These are phyloP conservation scores for Pelmatolapia mariae DNA, from an alignment of 2,113 vertebrate genomes.

Conservation along the genomic window DNA sequence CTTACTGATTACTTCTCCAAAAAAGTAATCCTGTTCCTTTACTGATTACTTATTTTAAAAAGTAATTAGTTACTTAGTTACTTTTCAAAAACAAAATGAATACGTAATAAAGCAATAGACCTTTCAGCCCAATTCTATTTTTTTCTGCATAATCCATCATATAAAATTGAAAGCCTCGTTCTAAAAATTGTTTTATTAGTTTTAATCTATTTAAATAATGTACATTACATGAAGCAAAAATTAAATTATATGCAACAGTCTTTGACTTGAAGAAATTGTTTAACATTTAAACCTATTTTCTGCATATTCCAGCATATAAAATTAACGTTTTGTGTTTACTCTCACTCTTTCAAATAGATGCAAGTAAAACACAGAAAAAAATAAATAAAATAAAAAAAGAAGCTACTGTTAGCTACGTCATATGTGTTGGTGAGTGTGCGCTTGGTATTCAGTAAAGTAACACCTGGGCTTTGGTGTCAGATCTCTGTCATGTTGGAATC, in stretches of 20 bases:
- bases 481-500: slow-evolving; percentile 9
- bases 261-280: not conserved
- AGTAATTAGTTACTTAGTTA: not conserved
- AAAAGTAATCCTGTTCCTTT: not conserved
- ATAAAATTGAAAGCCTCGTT: not conserved
- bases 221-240: rapidly evolving
- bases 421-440: not conserved
- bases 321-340: not conserved
- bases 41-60: rapidly evolving
- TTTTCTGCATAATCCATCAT: rapidly evolving
- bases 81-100: not conserved
- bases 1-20: not conserved
- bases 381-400: rapidly evolving
- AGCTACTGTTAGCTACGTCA: not conserved
- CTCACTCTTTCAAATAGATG: not conserved
- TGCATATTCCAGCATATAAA: not conserved
- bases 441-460: not conserved
- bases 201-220: rapidly evolving
- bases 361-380: not conserved
- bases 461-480: slow-evolving; percentile 10
- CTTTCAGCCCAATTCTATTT: not conserved
- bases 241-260: rapidly evolving
- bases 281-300: not conserved
- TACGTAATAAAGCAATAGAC: not conserved
- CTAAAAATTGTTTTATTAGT: not conserved